These are phyloP conservation scores for Nemurella pictetii DNA, from an alignment of 2,888 invertebrate genomes.

Conservation along the genomic window DNA sequence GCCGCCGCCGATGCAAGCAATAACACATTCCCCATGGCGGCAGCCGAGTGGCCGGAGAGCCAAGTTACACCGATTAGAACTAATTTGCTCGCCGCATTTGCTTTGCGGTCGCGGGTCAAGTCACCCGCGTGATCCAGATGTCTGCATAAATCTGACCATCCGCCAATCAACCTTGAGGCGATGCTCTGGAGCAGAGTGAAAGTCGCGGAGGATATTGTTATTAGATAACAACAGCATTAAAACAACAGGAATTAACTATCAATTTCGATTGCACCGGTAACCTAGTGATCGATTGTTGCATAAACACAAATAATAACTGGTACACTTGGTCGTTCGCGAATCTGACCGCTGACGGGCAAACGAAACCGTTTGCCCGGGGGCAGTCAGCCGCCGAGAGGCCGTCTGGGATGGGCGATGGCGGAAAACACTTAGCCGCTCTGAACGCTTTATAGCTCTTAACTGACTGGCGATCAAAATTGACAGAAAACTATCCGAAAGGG, in stretches of 20 bases:
- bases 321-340: not conserved
- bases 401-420: not conserved
- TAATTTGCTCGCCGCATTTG: slow-evolving; percentile 12
- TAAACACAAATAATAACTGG: slow-evolving; percentile 23
- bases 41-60: not conserved
- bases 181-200: slow-evolving; percentile 29
- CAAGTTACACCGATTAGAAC: not conserved
- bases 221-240: slow-evolving; percentile 26
- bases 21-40: too few relatives aligned
- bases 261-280: slow-evolving; percentile 28
- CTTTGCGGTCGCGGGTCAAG: slow-evolving; percentile 11
- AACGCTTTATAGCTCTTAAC: not conserved
- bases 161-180: slow-evolving; percentile 16
- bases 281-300: slow-evolving; percentile 28
- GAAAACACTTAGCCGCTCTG: not conserved
- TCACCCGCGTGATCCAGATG: slow-evolving; percentile 21
- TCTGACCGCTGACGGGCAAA: not conserved
- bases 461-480: not conserved
- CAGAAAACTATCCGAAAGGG: not conserved
- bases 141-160: slow-evolving; percentile 21
- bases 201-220: slow-evolving; percentile 5
- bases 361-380: not conserved
- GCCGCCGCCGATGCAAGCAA: not conserved
- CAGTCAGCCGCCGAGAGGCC: not conserved
- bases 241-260: slow-evolving; percentile 26